A percentile compares a stretch with the other conserved stretches of the same genome.
These are phyloP conservation scores for Protonibea diacanthus DNA, from an alignment of 2,797 vertebrate genomes.

Conservation along the genomic window DNA sequence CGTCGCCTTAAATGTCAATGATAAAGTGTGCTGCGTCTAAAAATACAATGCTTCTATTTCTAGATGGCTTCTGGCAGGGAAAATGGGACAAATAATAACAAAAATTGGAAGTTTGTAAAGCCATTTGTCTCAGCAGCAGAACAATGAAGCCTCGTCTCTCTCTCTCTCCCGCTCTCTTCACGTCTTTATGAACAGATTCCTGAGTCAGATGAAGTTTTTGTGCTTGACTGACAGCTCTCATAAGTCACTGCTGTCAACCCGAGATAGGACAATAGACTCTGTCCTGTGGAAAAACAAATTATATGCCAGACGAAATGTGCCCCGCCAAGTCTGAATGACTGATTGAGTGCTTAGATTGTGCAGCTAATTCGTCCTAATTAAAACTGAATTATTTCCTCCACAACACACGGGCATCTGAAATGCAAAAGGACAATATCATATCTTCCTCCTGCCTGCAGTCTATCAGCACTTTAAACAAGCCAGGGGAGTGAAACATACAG, in stretches of 20 bases:
- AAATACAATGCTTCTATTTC: slow-evolving; percentile 41
- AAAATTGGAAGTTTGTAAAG: slow-evolving; percentile 40
- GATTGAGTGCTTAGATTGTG: slow-evolving; percentile 43
- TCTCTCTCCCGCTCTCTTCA: background rate
- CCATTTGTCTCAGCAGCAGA: slow-evolving; percentile 54
- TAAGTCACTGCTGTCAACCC: slow-evolving; percentile 65
- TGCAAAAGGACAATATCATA: slow-evolving; percentile 14
- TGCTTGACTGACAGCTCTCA: slow-evolving; percentile 75
- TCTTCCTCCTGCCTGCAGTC: slow-evolving; percentile 16
- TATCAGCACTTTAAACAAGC: slow-evolving; percentile 12
- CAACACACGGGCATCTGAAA: slow-evolving; percentile 18
- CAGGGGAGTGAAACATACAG: background rate
- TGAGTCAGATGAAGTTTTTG: slow-evolving; percentile 57
- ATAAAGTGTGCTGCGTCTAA: slow-evolving; percentile 20
- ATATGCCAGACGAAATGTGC: slow-evolving; percentile 52
- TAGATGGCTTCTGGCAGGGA: slow-evolving; percentile 30
- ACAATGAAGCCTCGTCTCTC: slow-evolving; percentile 54
- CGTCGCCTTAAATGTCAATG: slow-evolving; percentile 1
- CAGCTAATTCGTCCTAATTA: slow-evolving; percentile 63
- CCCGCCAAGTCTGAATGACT: slow-evolving; percentile 42
- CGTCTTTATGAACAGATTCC: slow-evolving; percentile 50
- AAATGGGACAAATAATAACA: slow-evolving; percentile 43
- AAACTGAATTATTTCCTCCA: slow-evolving; percentile 46
- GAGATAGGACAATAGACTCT: slow-evolving; percentile 63
- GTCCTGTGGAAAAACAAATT: slow-evolving; percentile 47